A percentile compares a stretch with the other conserved stretches of the same genome.
These are phyloP conservation scores for Staurois parvus DNA, from an alignment of 2,797 vertebrate genomes.

Conservation along the genomic window DNA sequence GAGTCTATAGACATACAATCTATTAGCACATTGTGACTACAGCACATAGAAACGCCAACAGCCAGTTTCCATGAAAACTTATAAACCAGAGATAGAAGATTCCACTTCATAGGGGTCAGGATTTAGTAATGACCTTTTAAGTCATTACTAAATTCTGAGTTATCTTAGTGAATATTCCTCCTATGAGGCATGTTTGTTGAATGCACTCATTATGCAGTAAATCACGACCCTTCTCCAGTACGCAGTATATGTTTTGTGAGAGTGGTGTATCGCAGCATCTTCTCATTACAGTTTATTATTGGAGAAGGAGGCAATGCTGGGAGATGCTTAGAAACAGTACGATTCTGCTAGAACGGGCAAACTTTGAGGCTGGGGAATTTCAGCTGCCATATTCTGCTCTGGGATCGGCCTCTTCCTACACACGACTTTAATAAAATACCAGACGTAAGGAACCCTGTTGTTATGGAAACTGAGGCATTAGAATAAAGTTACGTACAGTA, in stretches of 20 bases:
- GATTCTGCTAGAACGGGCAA: neutral
- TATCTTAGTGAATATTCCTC: too few species aligned
- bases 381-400: conserved; percentile 17
- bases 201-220: neutral
- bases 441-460: conserved; percentile 15
- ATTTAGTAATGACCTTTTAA: too few species aligned
- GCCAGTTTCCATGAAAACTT: too few species aligned
- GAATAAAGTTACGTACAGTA: conserved; percentile 39
- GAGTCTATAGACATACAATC: too few species aligned
- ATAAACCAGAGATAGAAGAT: too few species aligned
- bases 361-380: conserved; percentile 9
- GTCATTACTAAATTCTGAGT: too few species aligned
- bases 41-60: too few species aligned
- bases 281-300: neutral
- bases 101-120: too few species aligned
- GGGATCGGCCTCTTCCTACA: neutral
- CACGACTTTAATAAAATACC: conserved; percentile 15
- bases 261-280: neutral
- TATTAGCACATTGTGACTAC: too few species aligned
- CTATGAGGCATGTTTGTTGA: too few species aligned
- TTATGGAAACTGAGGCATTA: conserved; percentile 55
- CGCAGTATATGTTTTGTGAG: neutral
- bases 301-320: neutral
- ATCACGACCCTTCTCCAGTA: neutral
- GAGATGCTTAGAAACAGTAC: neutral